A percentile compares a stretch with the other conserved stretches of the same genome.
phyloP scores from a whole-genome alignment of 1,140 invertebrate species.

The Brachionus asplanchnoidis region DNA sequence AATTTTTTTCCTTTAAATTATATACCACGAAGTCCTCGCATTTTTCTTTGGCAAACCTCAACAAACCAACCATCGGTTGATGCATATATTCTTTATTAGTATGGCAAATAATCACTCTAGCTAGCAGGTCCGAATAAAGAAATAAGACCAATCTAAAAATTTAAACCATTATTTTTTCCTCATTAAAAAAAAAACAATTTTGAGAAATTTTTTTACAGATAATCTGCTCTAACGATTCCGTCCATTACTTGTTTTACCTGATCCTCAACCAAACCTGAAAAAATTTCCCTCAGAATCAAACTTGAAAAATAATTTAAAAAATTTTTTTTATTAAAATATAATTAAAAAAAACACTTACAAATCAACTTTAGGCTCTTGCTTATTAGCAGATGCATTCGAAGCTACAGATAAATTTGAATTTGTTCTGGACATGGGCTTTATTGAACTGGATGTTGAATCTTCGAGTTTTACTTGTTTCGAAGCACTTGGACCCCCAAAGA shows the following conservation, averaged over 20 bases:
- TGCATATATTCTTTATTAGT: conserved; percentile 25
- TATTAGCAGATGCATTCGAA: neutral
- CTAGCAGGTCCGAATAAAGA: conserved; percentile 1
- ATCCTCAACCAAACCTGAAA: neutral
- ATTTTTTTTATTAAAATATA: neutral
- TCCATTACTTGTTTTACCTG: conserved; percentile 30
- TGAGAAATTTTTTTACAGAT: conserved; percentile 11
- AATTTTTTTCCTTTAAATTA: neutral
- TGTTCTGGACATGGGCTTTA: neutral
- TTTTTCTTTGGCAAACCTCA: conserved; percentile 33
- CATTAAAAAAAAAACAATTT: neutral
- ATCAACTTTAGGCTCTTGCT: neutral
- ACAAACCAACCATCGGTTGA: conserved; percentile 30
- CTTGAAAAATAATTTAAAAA: neutral
- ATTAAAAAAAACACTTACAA: neutral
- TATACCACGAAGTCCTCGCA: conserved; percentile 31
- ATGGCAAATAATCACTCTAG: neutral
- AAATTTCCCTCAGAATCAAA: neutral
- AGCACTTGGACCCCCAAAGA: conserved; percentile 69
- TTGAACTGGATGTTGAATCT: neutral
- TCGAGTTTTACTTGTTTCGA: conserved; percentile 47
- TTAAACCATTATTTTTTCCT: neutral
- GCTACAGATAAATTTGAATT: conserved; percentile 1
- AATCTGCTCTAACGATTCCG: conserved; percentile 13
- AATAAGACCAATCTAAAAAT: conserved; percentile 30